phyloP scores from a whole-genome alignment of 2,113 vertebrate species.

The Microtus ochrogaster region DNA sequence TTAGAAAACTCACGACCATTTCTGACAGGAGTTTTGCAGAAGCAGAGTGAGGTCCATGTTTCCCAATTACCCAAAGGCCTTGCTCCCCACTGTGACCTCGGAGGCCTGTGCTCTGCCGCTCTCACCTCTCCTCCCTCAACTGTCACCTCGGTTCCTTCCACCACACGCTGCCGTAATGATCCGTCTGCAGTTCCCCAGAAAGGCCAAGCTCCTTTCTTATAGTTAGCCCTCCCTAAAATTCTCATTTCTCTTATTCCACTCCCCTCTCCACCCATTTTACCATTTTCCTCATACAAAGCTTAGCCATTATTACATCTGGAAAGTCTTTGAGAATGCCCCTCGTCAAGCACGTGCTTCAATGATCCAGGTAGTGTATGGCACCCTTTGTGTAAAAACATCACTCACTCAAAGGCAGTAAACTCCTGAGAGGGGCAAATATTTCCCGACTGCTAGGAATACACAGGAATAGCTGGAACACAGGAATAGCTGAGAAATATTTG shows the following conservation, averaged over 20 bases:
- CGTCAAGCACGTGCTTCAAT: not conserved
- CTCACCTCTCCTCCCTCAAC: not conserved
- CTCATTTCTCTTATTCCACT: constrained; percentile 6
- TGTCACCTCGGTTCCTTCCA: not conserved
- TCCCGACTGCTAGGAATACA: not conserved
- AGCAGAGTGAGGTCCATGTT: not conserved
- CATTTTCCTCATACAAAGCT: not conserved
- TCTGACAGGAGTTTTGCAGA: not conserved
- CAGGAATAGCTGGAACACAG: not conserved
- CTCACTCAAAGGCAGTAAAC: not conserved
- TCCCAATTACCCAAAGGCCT: not conserved
- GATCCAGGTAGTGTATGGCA: not conserved
- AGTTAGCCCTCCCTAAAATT: not conserved
- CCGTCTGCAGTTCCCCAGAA: not conserved
- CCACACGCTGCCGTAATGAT: not conserved
- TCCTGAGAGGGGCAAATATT: not conserved
- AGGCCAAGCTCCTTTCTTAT: not conserved
- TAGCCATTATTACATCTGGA: not conserved
- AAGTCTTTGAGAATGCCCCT: not conserved
- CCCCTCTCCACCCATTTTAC: not conserved
- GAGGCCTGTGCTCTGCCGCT: no score
- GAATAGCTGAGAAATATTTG: not conserved
- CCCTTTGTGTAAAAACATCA: not conserved
- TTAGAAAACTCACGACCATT: not conserved
- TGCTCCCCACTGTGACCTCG: not conserved